Evolutionary conservation across 2,888 invertebrate genomes (phyloP), one percentile per base, ranked within the genome.

Genomic region (Bibio marci): DNA sequence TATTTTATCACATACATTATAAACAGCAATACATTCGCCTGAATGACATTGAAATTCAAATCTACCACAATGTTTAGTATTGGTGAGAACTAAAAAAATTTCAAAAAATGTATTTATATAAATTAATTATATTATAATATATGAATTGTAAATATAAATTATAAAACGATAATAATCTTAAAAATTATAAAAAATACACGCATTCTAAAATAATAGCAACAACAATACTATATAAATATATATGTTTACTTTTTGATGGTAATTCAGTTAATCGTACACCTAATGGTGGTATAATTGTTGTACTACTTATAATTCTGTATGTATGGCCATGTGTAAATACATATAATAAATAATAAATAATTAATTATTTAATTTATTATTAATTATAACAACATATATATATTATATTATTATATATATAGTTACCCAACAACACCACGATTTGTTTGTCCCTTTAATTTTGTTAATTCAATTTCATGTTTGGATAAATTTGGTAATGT

Each of bases 1-100:
- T 49, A 94, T 85, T 38, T 90, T 90, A 61, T 92, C 88, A 54
- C 92, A 94, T 8, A 85, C 88, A 62, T 94, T 92, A 64, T 94
- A 94, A 50, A 91, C 71, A 6, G 90, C 92, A 51, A 94, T 87
- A 58, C 92, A 94, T 60, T 92, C 90, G 34, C 79, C 79, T 32
- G 82, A 80, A 47, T 79, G 76, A 54, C 91, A 92, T 58, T 80
- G 78, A 60, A 90, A 92, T 63, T 92, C 88, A 63, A 81, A 85
- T 44, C 80, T 72, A 49, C 80, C 81, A 64, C 90, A 91, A 43
- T 65, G 66, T 37, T 67, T 59, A 13, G 42, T 6, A 15, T 31
- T 18, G 8, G 15, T 14, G 14, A 22, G n/a, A 35, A 35, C 6
- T 22, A 8, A 6, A 22, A 22, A 22, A 6, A n/a, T n/a, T n/a